Percentiles rank a stretch among this genome's conserved stretches.
phyloP scores from a whole-genome alignment of 1,140 invertebrate species.

The Ostrea denselamellosa region DNA sequence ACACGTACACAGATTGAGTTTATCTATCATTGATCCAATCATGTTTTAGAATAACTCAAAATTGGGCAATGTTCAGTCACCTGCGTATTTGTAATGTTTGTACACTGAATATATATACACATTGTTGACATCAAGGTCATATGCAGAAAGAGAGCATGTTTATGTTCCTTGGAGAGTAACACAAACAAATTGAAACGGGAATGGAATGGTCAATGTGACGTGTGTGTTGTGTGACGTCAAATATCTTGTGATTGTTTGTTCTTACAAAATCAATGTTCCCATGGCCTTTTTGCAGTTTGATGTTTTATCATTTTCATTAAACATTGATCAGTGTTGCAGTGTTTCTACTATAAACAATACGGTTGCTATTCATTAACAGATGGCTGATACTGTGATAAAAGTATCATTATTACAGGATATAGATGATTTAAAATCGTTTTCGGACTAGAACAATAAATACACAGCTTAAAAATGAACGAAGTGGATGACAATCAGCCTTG shows the following conservation, averaged over 20 bases:
- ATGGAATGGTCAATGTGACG: background rate
- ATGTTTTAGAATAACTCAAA: no score
- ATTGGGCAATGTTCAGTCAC: no score
- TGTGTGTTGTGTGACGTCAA: background rate
- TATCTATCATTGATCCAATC: no score
- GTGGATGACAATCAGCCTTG: background rate
- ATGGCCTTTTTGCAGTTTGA: background rate
- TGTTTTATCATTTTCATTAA: background rate
- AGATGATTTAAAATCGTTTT: background rate
- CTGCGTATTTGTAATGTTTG: no score
- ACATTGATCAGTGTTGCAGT: background rate
- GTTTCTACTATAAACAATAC: constrained; percentile 1
- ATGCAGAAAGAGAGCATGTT: background rate
- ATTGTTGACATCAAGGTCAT: no score
- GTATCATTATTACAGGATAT: background rate
- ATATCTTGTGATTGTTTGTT: background rate
- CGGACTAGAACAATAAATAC: background rate
- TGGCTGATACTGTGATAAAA: background rate
- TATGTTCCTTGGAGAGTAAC: background rate
- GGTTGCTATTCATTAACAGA: constrained; percentile 23
- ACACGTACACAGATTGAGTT: no score
- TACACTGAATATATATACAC: no score
- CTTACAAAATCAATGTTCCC: constrained; percentile 9
- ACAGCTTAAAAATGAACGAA: background rate
- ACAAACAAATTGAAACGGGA: background rate